Base-by-base conservation (phyloP, 2,113 vertebrate species). In the Gadus macrocephalus region DNA sequence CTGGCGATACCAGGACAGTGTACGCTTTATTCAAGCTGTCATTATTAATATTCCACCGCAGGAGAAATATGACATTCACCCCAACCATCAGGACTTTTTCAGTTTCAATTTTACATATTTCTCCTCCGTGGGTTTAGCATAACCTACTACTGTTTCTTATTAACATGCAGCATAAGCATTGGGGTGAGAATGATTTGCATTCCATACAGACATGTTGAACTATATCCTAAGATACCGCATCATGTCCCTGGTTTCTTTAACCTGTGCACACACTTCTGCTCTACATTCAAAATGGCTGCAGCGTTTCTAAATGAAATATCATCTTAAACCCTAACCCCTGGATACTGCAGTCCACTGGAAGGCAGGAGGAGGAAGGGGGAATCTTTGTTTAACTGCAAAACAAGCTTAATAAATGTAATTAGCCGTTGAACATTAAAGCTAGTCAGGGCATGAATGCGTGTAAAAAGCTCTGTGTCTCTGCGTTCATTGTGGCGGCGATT, bases 401-500 rank as follows among this genome's bases (percentile, higher is more conserved):
- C 70, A 64, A 69, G 73, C 76, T 59, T 74, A 53, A 64, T 35
- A 82, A 82, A 84, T 84, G 76, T 71, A 42, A 80, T 68, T 77
- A 76, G 74, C 64, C 56, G 80, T 72, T 76, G 75, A 86, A 86
- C 85, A 86, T 73, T 73, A 86, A 83, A 80, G 79, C 75, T 76
- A 74, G 83, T 81, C 64, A 69, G 60, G 14, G 56, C 42, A 49
- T 12, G 42, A 14, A 49, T 14, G 42, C 42, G 11, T 49, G 16
- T 2, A 74, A 81, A 49, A 72, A 69, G 69, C 79, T 73, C 58
- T 77, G 63, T 64, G 61, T 83, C 62, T 66, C 71, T 78, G 76
- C 75, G 65, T 86, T 85, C 85, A 82, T 87, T 81, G 82, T 69
- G 69, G 78, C 81, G 80, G 76, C 76, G 75, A 78, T 82, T 83